Evolutionary conservation across 2,113 vertebrate genomes (phyloP).

Genomic region (Catharus fuscescens): DNA sequence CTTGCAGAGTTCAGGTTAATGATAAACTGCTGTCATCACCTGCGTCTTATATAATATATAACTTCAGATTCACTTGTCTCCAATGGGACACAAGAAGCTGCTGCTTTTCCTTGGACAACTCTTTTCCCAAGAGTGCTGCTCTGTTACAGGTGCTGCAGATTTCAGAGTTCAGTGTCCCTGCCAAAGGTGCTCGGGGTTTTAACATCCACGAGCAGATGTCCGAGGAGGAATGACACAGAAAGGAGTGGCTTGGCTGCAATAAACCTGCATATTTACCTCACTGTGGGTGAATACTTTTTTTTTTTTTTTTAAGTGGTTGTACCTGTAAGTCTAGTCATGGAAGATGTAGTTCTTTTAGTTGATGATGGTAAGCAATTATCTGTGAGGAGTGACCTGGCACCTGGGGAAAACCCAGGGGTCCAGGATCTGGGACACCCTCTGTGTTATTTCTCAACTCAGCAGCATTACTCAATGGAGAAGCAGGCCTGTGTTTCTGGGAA

Average conservation of each 20-base stretch:
- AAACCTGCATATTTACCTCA: constrained; percentile 43
- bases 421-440: background rate
- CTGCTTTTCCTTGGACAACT: background rate
- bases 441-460: background rate
- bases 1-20: constrained; percentile 71
- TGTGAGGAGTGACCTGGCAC: constrained; percentile 1
- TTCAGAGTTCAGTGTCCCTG: background rate
- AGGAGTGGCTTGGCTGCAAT: constrained; percentile 71
- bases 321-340: constrained; percentile 57
- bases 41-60: constrained; percentile 46
- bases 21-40: constrained; percentile 64
- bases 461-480: background rate
- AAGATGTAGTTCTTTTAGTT: constrained; percentile 1
- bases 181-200: constrained; percentile 28
- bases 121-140: background rate
- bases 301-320: constrained; percentile 47
- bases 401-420: constrained; percentile 37
- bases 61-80: constrained; percentile 58
- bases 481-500: background rate
- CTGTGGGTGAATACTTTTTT: background rate
- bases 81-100: constrained; percentile 9
- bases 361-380: constrained; percentile 18
- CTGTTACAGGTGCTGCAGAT: constrained; percentile 14
- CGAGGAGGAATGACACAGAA: constrained; percentile 35
- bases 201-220: constrained; percentile 36